Evolutionary conservation across 1,140 invertebrate genomes (phyloP), one percentile per base, ranked within the genome.

Genomic region (Papilio polyxenes): DNA sequence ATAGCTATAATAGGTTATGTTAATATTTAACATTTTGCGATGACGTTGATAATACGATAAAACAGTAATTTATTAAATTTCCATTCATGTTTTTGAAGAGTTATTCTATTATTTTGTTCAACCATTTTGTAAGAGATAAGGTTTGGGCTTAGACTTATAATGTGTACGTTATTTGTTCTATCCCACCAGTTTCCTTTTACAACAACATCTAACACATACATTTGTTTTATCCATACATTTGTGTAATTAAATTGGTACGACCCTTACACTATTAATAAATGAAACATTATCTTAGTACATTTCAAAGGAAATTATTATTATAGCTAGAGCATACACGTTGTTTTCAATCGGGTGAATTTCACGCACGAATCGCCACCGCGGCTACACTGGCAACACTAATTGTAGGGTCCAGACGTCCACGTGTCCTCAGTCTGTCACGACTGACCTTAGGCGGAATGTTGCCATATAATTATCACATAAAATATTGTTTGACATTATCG

Each of bases 341-440:
- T 72, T 72, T 72, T 72, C 65, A 72, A 72, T 72, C 65, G 65
- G 65, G 65, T 72, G 65, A 37, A 72, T 72, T 72, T 72, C 65
- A 72, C 65, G 65, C 65, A 72, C 65, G 65, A 72, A 37, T 72
- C 65, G 15, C 62, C 62, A 65, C 62, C 62, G 62, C 20, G 20
- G 20, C 20, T 13, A 5, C 15, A 72, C 23, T 72, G 31, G 65
- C 65, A 72, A 40, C 31, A 72, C 65, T 72, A 72, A 72, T 72
- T 72, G 15, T 37, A 72, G n/a, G 65, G 65, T 72, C 65, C 65
- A 72, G 31, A 23, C 13, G 10, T 8, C 65, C 62, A 65, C 20
- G 23, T 37, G 65, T 72, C 65, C 65, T 72, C 65, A 11, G 31
- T 72, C 65, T 37, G 65, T 72, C 65, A 72, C 65, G 65, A 72